Percentiles rank a stretch among this genome's conserved stretches.
These are phyloP conservation scores for Psittacula derbiana DNA, from an alignment of 2,797 vertebrate genomes.

Conservation along the genomic window DNA sequence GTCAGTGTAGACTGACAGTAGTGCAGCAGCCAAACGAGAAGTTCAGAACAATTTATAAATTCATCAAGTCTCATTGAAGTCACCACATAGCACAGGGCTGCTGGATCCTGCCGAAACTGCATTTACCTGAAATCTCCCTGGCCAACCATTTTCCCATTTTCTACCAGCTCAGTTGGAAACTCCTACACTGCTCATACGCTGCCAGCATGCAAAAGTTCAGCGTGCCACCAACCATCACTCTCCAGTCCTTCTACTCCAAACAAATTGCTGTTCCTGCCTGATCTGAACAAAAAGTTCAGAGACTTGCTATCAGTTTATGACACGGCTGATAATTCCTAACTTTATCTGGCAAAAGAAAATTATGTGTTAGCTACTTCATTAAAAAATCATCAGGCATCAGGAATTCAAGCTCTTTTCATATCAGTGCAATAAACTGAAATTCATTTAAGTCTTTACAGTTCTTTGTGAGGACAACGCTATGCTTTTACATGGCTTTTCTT, in stretches of 20 bases:
- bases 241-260: background rate
- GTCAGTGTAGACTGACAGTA: background rate
- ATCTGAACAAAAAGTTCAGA: background rate
- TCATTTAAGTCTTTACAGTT: background rate
- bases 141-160: background rate
- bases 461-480: background rate
- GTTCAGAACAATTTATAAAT: conserved; percentile 5
- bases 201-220: background rate
- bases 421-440: background rate
- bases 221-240: background rate
- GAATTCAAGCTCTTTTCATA: conserved; percentile 1
- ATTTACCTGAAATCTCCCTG: background rate
- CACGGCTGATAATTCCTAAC: background rate
- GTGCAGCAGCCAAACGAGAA: background rate
- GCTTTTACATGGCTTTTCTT: background rate
- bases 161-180: background rate
- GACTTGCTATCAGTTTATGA: background rate
- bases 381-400: conserved; percentile 1
- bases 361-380: background rate
- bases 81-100: background rate
- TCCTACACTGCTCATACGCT: background rate
- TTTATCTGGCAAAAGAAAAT: conserved; percentile 22
- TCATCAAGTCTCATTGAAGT: conserved; percentile 6
- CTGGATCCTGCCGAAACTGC: background rate
- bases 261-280: background rate